Evolutionary conservation across 2,797 vertebrate species (phyloP).

Genomic region (Nothura maculosa): DNA sequence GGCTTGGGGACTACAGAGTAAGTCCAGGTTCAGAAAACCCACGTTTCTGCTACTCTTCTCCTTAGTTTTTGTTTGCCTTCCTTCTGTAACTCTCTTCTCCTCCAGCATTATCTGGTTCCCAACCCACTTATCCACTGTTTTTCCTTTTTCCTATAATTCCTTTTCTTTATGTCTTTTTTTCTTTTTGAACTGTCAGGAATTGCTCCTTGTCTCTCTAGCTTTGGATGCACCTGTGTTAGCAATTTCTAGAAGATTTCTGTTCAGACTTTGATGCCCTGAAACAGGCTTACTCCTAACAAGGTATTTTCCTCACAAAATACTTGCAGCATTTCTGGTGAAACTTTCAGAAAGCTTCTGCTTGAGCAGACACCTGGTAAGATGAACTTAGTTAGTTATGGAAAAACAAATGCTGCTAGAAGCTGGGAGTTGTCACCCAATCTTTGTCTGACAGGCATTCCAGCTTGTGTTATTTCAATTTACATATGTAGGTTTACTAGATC

Average conservation of each 20-base stretch:
- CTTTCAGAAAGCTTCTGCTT: not conserved
- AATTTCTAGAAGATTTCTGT: not conserved
- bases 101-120: not conserved
- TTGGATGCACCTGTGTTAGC: not conserved
- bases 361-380: not conserved
- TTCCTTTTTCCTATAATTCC: not conserved
- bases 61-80: not conserved
- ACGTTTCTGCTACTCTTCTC: not conserved
- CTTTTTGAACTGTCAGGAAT: not conserved
- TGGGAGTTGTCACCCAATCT: not conserved
- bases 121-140: not conserved
- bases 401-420: not conserved
- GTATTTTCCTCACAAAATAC: not conserved
- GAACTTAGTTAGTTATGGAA: not conserved
- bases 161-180: not conserved
- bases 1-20: not conserved
- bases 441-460: not conserved
- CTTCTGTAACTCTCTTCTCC: not conserved
- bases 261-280: not conserved
- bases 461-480: not conserved
- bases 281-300: not conserved
- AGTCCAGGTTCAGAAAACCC: not conserved
- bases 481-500: not conserved
- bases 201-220: not conserved
- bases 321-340: not conserved